A percentile compares a stretch with the other conserved stretches of the same genome.
phyloP scores from a whole-genome alignment of 2,797 vertebrate genomes.

The Poecile montanus region DNA sequence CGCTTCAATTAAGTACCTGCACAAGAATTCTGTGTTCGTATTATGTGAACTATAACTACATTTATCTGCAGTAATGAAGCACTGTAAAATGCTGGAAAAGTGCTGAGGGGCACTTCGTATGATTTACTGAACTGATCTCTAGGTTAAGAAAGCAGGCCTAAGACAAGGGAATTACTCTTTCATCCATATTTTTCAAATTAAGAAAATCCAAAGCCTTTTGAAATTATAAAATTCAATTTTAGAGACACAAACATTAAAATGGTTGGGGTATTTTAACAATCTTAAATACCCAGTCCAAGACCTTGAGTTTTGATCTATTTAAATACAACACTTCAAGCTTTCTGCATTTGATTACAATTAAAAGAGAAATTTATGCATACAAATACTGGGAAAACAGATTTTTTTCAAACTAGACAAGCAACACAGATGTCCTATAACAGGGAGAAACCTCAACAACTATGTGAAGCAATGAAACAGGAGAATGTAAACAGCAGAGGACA shows the following conservation, averaged over 20 bases:
- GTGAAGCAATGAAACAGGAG: not conserved
- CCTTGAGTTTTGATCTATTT: not conserved
- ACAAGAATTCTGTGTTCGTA: constrained; percentile 52
- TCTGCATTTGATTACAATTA: constrained; percentile 26
- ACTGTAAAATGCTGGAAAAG: constrained; percentile 44
- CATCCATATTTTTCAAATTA: constrained; percentile 52
- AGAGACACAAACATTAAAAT: not conserved
- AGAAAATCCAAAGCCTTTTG: constrained; percentile 39
- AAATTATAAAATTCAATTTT: constrained; percentile 32
- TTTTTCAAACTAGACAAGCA: not conserved
- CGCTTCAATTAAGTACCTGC: constrained; percentile 53
- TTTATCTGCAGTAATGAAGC: constrained; percentile 47
- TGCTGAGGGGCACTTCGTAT: constrained; percentile 38
- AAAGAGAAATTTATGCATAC: not conserved
- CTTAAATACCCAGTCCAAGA: not conserved
- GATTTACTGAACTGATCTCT: constrained; percentile 53
- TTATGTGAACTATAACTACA: constrained; percentile 43
- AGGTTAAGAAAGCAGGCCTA: constrained; percentile 51
- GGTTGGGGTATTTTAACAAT: not conserved
- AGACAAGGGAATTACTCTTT: constrained; percentile 22
- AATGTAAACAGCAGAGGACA: not conserved
- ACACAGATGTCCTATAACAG: not conserved
- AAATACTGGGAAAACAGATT: not conserved
- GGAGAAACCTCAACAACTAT: not conserved
- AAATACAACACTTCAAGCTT: not conserved